Base-by-base conservation (phyloP, 2,797 vertebrate genomes). In the Lemur catta region DNA sequence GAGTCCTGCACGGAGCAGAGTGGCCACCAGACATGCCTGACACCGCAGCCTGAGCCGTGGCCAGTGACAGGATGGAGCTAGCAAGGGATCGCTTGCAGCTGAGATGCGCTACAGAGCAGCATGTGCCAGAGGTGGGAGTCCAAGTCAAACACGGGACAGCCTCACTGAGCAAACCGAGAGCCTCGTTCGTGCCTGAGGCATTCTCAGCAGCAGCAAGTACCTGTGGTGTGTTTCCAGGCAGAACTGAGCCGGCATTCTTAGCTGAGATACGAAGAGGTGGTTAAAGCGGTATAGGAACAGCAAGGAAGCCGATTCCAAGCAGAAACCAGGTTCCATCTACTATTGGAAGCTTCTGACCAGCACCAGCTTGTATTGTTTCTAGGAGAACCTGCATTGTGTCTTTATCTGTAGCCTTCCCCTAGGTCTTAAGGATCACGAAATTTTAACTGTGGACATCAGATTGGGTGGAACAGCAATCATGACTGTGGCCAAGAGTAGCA, bases 401-500 rank as follows among this genome's bases (percentile, higher is more conserved):
- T 75, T 75, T 46, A 30, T 46, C 26, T 46, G 7, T 48, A 33
- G 72, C 63, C 72, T 43, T 18, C 28, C 15, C 28, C 28, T 15
- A 33, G 43, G 28, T 75, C 72, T 48, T 20, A 20, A 30, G 26
- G 41, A 30, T 74, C 26, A 15, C 5, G 28, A 75, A 48, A 17
- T 26, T 46, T 75, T 75, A 65, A 48, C 28, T 5, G 26, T 33
- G 28, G 72, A 48, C 26, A 33, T 75, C 8, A 30, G 72, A 75
- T 75, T 33, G 57, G 33, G 33, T 78, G 41, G 24, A 91, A 57
- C 4, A 57, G 69, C 75, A 48, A 22, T 67, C 26, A n/a, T 30
- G 65, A 35, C 35, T 46, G 99, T 99, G 97, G 97, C 24, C 57
- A 59, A 59, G 24, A 99, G 99, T 98, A 99, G 99, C 76, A 99